phyloP scores from a whole-genome alignment of 37 sponge, comb jelly and placozoan genomes.

The Halichondria panicea region DNA sequence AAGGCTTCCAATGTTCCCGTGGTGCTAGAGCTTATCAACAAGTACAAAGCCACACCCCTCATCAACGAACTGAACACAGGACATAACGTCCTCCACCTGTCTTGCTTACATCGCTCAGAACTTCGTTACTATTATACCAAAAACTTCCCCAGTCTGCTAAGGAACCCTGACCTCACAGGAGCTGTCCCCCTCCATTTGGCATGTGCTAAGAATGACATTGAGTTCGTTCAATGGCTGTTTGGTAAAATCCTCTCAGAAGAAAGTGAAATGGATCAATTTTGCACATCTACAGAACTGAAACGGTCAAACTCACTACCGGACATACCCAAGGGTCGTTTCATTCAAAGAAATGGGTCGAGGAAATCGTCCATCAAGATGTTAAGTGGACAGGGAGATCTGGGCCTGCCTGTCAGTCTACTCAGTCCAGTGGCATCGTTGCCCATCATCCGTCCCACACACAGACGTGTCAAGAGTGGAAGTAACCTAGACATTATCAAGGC shows the following conservation, averaged over 20 bases:
- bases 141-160: slow-evolving; percentile 41
- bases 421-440: no score
- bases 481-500: background rate
- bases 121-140: slow-evolving; percentile 56
- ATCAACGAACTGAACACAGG: slow-evolving; percentile 33
- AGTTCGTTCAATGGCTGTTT: slow-evolving; percentile 69
- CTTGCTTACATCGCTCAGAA: slow-evolving; percentile 37
- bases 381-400: no score
- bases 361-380: background rate
- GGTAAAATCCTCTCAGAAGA: slow-evolving; percentile 15
- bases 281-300: background rate
- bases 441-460: background rate
- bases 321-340: background rate
- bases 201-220: slow-evolving; percentile 54
- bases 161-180: slow-evolving; percentile 29
- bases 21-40: slow-evolving; percentile 27
- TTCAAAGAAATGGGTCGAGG: background rate
- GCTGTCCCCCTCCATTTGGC: slow-evolving; percentile 50
- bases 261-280: background rate
- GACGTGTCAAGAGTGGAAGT: background rate
- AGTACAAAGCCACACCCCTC: slow-evolving; percentile 21
- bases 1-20: slow-evolving; percentile 37
- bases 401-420: no score
- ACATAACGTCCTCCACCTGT: slow-evolving; percentile 62
- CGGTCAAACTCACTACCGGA: slow-evolving; percentile 11